Percentiles rank a stretch among this genome's conserved stretches.
These are phyloP conservation scores for Lithophane leautieri DNA, from an alignment of 2,888 invertebrate genomes.

Conservation along the genomic window DNA sequence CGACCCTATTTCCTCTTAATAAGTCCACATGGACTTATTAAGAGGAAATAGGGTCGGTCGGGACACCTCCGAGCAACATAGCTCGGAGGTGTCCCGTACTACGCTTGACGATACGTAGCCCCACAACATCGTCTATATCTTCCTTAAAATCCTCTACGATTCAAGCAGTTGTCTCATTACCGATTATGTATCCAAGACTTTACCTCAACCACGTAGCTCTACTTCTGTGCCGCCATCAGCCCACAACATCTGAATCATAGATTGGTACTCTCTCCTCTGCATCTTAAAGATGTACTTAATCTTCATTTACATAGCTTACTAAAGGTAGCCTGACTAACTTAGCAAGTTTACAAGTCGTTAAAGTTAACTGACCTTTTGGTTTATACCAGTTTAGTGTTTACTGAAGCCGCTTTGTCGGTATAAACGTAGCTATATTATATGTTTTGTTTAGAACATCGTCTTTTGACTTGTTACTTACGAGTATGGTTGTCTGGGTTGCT, in stretches of 20 bases:
- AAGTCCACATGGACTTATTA: no score
- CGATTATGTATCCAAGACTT: slow-evolving; percentile 3
- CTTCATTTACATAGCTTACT: slow-evolving; percentile 62
- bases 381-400: slow-evolving; percentile 61
- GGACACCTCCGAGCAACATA: no score
- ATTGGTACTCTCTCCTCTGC: slow-evolving; percentile 14
- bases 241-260: slow-evolving; percentile 21
- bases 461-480: neutral
- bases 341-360: slow-evolving; percentile 74
- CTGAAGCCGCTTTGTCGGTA: slow-evolving; percentile 45
- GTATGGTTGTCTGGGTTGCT: neutral
- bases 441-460: slow-evolving; percentile 29
- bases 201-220: neutral
- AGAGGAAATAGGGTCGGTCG: no score
- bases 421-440: slow-evolving; percentile 14
- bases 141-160: neutral
- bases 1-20: no score
- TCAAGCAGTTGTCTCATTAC: neutral
- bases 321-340: slow-evolving; percentile 64
- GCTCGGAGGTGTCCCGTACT: no score
- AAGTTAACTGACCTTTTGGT: slow-evolving; percentile 72
- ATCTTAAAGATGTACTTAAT: slow-evolving; percentile 55
- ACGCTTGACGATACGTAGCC: no score
- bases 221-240: neutral
- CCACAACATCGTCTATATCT: no score